phyloP scores from a whole-genome alignment of 1,140 invertebrate species.

The Branchinecta lindahli region DNA sequence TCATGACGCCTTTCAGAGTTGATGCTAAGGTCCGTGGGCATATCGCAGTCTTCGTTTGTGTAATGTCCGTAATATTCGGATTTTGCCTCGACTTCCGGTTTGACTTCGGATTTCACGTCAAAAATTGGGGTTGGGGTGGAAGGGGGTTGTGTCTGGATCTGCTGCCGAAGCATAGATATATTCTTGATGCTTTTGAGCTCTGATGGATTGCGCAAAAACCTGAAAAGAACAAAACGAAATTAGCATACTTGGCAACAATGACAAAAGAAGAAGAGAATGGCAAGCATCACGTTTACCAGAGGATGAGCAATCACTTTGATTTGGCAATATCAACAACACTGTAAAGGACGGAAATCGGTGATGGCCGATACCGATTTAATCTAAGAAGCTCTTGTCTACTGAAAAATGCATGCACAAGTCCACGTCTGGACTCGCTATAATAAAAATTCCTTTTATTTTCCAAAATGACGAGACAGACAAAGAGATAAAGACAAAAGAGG shows the following conservation, averaged over 20 bases:
- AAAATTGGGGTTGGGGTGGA: conserved; percentile 16
- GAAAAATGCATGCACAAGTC: too few species aligned
- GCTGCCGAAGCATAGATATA: conserved; percentile 69
- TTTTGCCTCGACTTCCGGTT: conserved; percentile 11
- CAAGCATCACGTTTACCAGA: too few species aligned
- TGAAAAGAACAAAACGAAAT: conserved; percentile 37
- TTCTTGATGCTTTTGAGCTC: conserved; percentile 85
- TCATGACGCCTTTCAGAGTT: conserved; percentile 16
- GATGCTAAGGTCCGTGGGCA: conserved; percentile 30
- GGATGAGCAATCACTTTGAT: too few species aligned
- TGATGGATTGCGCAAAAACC: conserved; percentile 71
- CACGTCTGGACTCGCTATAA: too few species aligned
- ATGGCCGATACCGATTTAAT: background rate
- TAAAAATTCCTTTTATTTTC: too few species aligned
- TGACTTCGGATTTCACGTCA: conserved; percentile 13
- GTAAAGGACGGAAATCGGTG: background rate
- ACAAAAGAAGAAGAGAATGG: too few species aligned
- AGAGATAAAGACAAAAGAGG: too few species aligned
- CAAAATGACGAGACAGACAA: too few species aligned
- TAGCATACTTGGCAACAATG: too few species aligned
- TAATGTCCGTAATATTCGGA: conserved; percentile 19
- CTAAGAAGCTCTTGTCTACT: too few species aligned
- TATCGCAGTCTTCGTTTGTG: conserved; percentile 25
- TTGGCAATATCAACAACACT: background rate
- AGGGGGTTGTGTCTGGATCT: conserved; percentile 41